Percentiles rank a stretch among this genome's conserved stretches.
Conservation (phyloP, 2,888 invertebrate genomes). For the Dicyrtomina minuta region DNA sequence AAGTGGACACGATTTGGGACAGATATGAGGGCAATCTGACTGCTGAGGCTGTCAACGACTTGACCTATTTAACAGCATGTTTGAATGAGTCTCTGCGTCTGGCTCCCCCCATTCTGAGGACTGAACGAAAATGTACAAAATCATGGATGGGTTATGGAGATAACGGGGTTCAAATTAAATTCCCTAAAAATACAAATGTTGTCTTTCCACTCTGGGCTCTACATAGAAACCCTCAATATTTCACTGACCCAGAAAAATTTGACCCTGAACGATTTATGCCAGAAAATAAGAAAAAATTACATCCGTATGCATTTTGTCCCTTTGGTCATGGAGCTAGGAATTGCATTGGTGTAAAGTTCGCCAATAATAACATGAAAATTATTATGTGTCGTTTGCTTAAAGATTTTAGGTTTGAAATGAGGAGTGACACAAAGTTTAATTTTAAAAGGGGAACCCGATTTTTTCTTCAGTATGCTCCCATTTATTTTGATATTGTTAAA, state of each 20-base stretch:
- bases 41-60: conserved; percentile 18
- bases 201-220: conserved; percentile 45
- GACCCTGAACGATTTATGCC: conserved; percentile 46
- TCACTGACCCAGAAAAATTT: conserved; percentile 39
- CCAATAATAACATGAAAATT: conserved; percentile 29
- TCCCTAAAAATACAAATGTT: conserved; percentile 36
- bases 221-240: conserved; percentile 41
- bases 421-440: conserved; percentile 24
- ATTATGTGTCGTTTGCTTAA: conserved; percentile 15
- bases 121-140: conserved; percentile 37
- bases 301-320: conserved; percentile 40
- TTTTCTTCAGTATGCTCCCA: conserved; percentile 26
- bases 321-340: conserved; percentile 43
- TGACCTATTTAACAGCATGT: conserved; percentile 36
- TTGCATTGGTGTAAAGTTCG: conserved; percentile 43
- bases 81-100: conserved; percentile 34
- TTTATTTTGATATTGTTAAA: conserved; percentile 20
- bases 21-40: conserved; percentile 35
- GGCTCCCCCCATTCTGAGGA: conserved; percentile 30
- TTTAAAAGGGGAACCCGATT: conserved; percentile 26
- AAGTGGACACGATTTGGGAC: conserved; percentile 32
- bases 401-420: conserved; percentile 25
- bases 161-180: conserved; percentile 17
- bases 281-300: conserved; percentile 41
- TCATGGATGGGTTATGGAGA: conserved; percentile 39